Evolutionary conservation across 1,140 invertebrate species (phyloP).

Genomic region (Gryllus bimaculatus): DNA sequence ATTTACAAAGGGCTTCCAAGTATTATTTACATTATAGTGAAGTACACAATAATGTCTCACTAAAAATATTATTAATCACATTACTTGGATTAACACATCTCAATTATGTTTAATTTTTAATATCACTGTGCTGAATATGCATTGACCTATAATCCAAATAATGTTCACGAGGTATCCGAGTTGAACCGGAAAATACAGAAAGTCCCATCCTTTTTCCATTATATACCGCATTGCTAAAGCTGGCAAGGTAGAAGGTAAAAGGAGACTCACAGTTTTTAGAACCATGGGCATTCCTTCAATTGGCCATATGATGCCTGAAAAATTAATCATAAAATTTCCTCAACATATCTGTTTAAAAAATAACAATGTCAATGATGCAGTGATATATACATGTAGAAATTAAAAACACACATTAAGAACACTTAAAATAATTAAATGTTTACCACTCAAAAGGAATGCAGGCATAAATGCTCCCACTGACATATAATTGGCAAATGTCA

Average conservation of each 20-base stretch:
- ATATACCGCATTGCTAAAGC: conserved; percentile 47
- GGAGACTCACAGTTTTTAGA: conserved; percentile 41
- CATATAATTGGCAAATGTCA: conserved; percentile 44
- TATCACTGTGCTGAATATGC: conserved; percentile 29
- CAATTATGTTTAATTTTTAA: conserved; percentile 20
- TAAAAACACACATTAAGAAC: not conserved
- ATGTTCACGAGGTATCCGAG: conserved; percentile 42
- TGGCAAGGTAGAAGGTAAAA: conserved; percentile 46
- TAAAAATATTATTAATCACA: too few relatives aligned
- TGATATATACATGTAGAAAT: not conserved
- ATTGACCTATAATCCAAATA: conserved; percentile 39
- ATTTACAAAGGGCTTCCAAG: too few relatives aligned
- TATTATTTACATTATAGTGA: too few relatives aligned
- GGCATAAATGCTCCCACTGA: conserved; percentile 47
- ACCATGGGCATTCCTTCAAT: conserved; percentile 47
- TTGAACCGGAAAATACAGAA: conserved; percentile 41
- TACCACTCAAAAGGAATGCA: conserved; percentile 40
- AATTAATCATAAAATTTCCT: not conserved
- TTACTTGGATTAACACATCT: not conserved
- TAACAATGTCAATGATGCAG: too few relatives aligned
- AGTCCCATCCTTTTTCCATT: conserved; percentile 46
- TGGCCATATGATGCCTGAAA: conserved; percentile 51
- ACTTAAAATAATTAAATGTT: conserved; percentile 22
- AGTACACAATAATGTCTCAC: too few relatives aligned
- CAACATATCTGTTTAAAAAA: not conserved